These are phyloP conservation scores for Ophion ellenae DNA, from an alignment of 2,888 invertebrate species.

Conservation along the genomic window DNA sequence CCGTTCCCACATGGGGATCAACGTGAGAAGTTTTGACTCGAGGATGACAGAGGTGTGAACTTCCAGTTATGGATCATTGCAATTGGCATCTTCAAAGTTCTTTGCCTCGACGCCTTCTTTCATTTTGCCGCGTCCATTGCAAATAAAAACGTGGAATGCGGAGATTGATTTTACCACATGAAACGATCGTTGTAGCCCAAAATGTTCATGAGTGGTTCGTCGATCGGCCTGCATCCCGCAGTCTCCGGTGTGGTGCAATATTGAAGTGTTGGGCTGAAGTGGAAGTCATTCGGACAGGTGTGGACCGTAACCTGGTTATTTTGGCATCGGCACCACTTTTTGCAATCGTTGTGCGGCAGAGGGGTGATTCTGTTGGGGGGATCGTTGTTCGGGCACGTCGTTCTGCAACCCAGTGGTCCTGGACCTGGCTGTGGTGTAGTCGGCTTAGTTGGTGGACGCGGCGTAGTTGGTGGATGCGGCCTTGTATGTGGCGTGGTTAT, in stretches of 20 bases:
- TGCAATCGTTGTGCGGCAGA: slow-evolving; percentile 69
- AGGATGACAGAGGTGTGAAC: too few species aligned
- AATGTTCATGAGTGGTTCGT: slow-evolving; percentile 41
- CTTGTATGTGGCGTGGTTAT: slow-evolving; percentile 3
- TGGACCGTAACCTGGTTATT: slow-evolving; percentile 44
- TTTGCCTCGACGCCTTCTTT: background rate
- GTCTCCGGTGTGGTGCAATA: slow-evolving; percentile 8
- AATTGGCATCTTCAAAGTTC: too few species aligned
- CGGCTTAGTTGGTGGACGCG: background rate
- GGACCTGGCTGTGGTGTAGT: background rate
- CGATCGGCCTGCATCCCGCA: slow-evolving; percentile 8
- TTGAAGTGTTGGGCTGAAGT: slow-evolving; percentile 59
- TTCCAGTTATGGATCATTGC: too few species aligned
- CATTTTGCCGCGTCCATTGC: background rate
- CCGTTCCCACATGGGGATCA: too few species aligned
- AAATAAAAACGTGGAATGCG: background rate
- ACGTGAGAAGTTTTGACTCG: too few species aligned
- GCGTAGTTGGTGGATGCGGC: too few species aligned
- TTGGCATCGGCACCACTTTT: slow-evolving; percentile 71
- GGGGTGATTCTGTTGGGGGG: slow-evolving; percentile 28
- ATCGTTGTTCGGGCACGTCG: slow-evolving; percentile 59
- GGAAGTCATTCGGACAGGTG: slow-evolving; percentile 64
- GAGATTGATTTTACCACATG: slow-evolving; percentile 22
- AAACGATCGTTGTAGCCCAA: slow-evolving; percentile 36
- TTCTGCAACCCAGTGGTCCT: slow-evolving; percentile 54